Base-by-base conservation (phyloP, 1,140 invertebrate genomes). In the Octopus sinensis region DNA sequence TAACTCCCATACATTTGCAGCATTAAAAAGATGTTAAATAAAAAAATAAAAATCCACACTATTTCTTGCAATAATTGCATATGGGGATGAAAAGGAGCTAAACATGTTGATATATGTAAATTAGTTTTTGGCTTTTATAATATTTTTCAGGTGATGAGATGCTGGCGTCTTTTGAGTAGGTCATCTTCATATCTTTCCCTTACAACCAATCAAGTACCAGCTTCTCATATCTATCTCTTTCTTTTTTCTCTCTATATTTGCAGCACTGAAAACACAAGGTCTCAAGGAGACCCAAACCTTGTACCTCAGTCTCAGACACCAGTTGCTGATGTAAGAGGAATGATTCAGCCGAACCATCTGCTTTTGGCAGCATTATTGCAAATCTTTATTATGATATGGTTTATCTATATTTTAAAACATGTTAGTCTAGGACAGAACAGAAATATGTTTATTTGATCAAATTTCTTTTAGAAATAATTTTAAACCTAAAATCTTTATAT, bases 81-180 rank as follows among this genome's bases (percentile, higher is more conserved):
- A 43, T 43, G 30, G 30, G 30, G 30, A 43, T 43, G 30, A 43
- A 43, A 43, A 43, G 30, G 30, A 43, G 30, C 30, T 43, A 43
- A 43, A 43, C 30, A 43, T 43, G 30, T 43, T 43, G 30, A 43
- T 43, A 43, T 43, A 43, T 43, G 30, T 43, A 43, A 17, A 12
- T n/a, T 73, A 73, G 68, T 73, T 13, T 73, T 73, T 73, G 68
- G 68, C 68, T 73, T 73, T 73, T 73, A 23, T 73, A 23, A 73
- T 73, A 73, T 73, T 73, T 73, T 73, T 73, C 68, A 73, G 68
- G 68, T 73, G 68, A 73, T 73, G 68, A 73, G 68, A n/a, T 73
- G 68, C 68, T 73, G 68, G 68, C 68, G 30, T 73, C 68, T 73
- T 73, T 73, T 73, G 68, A 73, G 68, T 73, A 73, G 68, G 68